Evolutionary conservation across 35 echinoderm and acorn worm species (phyloP).

Genomic region (Amphiura filiformis): DNA sequence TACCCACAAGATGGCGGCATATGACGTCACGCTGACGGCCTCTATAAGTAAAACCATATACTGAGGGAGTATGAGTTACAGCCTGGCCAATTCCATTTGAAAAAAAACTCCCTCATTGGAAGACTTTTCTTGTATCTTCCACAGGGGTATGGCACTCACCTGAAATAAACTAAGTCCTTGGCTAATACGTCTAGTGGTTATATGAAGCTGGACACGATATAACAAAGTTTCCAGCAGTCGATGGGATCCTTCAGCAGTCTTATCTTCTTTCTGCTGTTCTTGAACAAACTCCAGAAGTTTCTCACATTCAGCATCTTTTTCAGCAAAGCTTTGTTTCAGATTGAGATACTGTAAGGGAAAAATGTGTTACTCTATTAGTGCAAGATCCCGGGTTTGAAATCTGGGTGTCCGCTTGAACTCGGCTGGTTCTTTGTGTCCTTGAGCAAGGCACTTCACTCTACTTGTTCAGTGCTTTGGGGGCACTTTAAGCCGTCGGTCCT

Average conservation of each 20-base stretch:
- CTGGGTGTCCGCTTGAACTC: too few species aligned
- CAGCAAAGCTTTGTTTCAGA: constrained; percentile 41
- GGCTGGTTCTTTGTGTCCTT: too few species aligned
- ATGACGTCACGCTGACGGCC: too few species aligned
- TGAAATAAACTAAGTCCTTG: constrained; percentile 32
- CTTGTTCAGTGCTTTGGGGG: too few species aligned
- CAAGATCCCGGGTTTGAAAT: not conserved
- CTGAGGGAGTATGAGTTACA: too few species aligned
- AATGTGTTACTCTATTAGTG: not conserved
- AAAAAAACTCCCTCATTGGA: too few species aligned
- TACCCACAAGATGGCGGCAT: too few species aligned
- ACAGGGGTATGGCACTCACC: constrained; percentile 40
- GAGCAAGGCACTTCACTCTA: too few species aligned
- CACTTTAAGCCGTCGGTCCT: too few species aligned
- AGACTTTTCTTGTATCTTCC: too few species aligned
- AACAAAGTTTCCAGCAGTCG: constrained; percentile 55
- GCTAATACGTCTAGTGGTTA: constrained; percentile 35
- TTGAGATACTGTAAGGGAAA: constrained; percentile 48
- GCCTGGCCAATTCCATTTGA: too few species aligned
- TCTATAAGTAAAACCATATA: too few species aligned
- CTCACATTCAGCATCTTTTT: constrained; percentile 51
- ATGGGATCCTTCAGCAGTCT: constrained; percentile 43
- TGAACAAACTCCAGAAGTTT: constrained; percentile 43
- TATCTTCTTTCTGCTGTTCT: not conserved
- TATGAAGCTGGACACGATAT: constrained; percentile 57